Conservation (phyloP, 2,113 vertebrate genomes). For the Carassius carassius region DNA sequence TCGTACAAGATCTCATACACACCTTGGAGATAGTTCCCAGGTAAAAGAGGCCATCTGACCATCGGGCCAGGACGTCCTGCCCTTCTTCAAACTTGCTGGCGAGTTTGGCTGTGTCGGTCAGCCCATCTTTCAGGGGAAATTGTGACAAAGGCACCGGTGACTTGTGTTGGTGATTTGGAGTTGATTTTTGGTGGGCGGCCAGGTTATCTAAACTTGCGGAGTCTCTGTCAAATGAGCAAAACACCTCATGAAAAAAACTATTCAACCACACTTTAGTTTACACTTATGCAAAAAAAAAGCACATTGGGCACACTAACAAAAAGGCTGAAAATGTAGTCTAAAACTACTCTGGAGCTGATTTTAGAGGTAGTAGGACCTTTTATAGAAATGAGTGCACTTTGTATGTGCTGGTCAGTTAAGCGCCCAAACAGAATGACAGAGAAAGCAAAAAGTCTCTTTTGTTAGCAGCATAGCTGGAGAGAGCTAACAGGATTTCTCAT, state of each 20-base stretch:
- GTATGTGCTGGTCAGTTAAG: slow-evolving; percentile 9
- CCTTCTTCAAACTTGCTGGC: slow-evolving; percentile 93
- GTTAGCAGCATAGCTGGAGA: slow-evolving; percentile 50
- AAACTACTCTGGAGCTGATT: neutral
- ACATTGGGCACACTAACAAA: neutral
- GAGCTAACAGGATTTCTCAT: slow-evolving; percentile 45
- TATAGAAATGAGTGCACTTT: neutral
- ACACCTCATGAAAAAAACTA: neutral
- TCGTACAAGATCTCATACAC: neutral
- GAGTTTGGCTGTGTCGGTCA: slow-evolving; percentile 83
- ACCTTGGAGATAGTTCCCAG: slow-evolving; percentile 98
- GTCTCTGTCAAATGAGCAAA: slow-evolving; percentile 79
- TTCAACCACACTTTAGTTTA: neutral
- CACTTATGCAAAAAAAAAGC: neutral
- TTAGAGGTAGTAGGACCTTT: neutral
- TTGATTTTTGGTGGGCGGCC: slow-evolving; percentile 89
- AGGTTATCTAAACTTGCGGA: slow-evolving; percentile 89
- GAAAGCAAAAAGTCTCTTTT: slow-evolving; percentile 45
- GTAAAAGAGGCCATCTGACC: slow-evolving; percentile 99
- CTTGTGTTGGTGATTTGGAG: slow-evolving; percentile 82
- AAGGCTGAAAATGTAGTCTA: neutral
- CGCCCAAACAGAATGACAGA: slow-evolving; percentile 15
- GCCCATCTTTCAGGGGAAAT: slow-evolving; percentile 83
- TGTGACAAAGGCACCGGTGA: slow-evolving; percentile 82
- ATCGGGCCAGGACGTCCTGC: slow-evolving; percentile 98